Evolutionary conservation across 2,113 vertebrate species (phyloP).

Genomic region (Carlito syrichta): DNA sequence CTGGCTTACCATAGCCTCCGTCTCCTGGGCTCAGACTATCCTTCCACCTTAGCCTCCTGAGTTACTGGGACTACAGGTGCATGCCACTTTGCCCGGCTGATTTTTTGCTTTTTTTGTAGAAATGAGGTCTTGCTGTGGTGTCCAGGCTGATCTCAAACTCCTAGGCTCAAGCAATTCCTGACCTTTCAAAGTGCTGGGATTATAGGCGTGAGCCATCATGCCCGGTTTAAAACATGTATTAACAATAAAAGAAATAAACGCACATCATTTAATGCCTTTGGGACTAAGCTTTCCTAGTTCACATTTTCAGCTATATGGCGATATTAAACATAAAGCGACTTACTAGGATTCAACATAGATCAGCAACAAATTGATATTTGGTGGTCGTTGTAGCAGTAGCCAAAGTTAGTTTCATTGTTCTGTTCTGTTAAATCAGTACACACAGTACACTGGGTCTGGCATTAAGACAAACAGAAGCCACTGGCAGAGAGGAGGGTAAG

Average conservation of each 20-base stretch:
- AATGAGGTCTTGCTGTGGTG: no score
- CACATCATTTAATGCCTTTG: background rate
- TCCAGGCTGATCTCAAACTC: no score
- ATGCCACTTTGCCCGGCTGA: no score
- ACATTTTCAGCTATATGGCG: background rate
- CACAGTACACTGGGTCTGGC: background rate
- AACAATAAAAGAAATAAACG: background rate
- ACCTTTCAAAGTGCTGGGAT: no score
- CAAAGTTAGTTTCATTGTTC: background rate
- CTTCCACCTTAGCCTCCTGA: no score
- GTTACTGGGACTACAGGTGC: no score
- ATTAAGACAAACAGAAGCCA: background rate
- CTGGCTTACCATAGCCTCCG: no score
- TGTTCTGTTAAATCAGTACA: background rate
- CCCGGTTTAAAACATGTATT: background rate
- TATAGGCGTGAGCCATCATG: no score
- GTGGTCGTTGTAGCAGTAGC: background rate
- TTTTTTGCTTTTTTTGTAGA: no score
- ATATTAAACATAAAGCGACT: background rate
- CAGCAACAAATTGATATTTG: background rate
- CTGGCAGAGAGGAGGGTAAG: background rate
- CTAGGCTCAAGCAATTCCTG: no score
- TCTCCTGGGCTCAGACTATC: no score
- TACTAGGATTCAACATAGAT: background rate
- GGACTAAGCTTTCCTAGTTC: background rate